Evolutionary conservation across 2,888 invertebrate genomes (phyloP).

Genomic region (Cheilosia vulpina): DNA sequence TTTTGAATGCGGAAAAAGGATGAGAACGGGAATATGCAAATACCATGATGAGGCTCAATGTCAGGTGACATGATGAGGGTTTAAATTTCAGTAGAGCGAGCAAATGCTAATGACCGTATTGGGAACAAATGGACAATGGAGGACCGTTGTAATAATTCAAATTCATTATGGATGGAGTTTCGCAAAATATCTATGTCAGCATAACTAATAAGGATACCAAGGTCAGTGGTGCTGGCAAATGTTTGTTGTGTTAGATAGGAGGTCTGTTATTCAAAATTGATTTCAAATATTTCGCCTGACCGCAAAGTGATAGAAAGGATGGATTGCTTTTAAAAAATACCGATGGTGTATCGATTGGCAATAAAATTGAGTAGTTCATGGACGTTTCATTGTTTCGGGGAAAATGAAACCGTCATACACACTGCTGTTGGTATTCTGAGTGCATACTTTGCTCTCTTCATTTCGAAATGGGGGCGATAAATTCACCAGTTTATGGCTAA

Average conservation of each 20-base stretch:
- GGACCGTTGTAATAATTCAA: conserved; percentile 48
- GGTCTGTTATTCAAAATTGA: conserved; percentile 41
- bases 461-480: conserved; percentile 60
- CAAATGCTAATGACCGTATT: conserved; percentile 41
- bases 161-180: conserved; percentile 41
- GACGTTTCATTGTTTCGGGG: conserved; percentile 61
- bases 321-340: conserved; percentile 5
- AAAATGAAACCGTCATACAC: conserved; percentile 15
- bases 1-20: conserved; percentile 26
- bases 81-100: conserved; percentile 22
- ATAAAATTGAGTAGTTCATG: conserved; percentile 65
- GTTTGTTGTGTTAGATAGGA: conserved; percentile 45
- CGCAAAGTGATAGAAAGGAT: neutral
- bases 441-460: conserved; percentile 55
- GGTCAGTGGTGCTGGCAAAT: conserved; percentile 25
- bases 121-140: conserved; percentile 38
- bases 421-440: conserved; percentile 12
- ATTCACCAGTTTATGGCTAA: conserved; percentile 71
- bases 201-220: conserved; percentile 54
- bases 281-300: conserved; percentile 41
- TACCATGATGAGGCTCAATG: conserved; percentile 25
- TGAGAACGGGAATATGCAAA: conserved; percentile 52
- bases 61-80: conserved; percentile 57
- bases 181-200: neutral
- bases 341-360: conserved; percentile 58